Percentiles rank a stretch among this genome's conserved stretches.
phyloP scores from a whole-genome alignment of 30 jellyfish, hydroid and myxozoan genomes.

The Hydra vulgaris region DNA sequence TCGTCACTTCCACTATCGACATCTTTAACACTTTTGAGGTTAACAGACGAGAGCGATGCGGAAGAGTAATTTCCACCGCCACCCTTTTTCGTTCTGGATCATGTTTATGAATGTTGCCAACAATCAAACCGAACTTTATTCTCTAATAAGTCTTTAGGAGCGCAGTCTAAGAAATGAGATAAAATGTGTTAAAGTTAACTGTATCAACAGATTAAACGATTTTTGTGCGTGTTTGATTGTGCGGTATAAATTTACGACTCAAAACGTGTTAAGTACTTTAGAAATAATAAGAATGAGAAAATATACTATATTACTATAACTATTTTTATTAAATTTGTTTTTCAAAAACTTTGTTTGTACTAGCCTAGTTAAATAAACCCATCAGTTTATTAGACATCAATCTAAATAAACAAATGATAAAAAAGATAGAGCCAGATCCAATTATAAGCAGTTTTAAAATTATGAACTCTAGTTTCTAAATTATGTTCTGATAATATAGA shows the following conservation, averaged over 20 bases:
- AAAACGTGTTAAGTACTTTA: neutral
- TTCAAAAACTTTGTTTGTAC: neutral
- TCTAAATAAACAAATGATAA: neutral
- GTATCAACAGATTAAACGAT: neutral
- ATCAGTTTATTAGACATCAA: neutral
- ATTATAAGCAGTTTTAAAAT: neutral
- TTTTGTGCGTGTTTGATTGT: neutral
- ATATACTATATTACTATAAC: neutral
- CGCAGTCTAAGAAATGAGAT: neutral
- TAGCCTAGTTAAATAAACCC: neutral
- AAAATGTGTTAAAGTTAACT: neutral
- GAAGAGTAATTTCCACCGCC: neutral
- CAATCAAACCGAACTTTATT: neutral
- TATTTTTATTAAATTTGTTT: neutral
- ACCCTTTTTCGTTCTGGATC: neutral
- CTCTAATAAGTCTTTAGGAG: neutral
- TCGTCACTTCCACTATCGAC: neutral
- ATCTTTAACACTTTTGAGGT: neutral
- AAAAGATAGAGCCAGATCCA: neutral
- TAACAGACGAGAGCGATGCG: neutral
- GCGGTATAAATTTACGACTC: neutral
- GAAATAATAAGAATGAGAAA: neutral
- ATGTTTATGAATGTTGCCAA: neutral
- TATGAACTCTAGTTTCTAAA: neutral
- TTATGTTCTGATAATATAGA: neutral